Evolutionary conservation across 2,113 vertebrate genomes (phyloP), one percentile per base, ranked within the genome.

Genomic region (Myotis davidii): DNA sequence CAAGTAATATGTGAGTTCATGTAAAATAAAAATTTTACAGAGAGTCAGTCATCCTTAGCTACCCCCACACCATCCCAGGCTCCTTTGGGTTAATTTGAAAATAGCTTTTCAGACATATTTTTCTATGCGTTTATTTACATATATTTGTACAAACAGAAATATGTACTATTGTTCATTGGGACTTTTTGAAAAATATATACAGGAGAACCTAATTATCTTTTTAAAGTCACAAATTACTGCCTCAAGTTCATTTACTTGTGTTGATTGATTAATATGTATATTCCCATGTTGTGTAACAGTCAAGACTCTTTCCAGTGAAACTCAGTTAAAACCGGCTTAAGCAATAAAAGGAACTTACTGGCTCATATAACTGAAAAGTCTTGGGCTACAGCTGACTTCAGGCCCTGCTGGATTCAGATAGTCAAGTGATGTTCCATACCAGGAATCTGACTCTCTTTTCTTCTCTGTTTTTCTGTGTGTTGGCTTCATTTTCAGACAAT

Each of bases 151-250:
- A 84, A 73, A 61, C 17, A 88, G 42, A 84, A 85, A 87, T 78
- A 70, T 48, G 16, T 74, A 11, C 61, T 67, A 34, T 59, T 73
- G 2, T 79, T 88, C 91, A 3, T 65, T 81, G 54, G 42, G 42
- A 34, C 56, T 78, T 96, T n/a, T 69, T 37, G 0, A 74, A 81
- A 91, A 77, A 76, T 67, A 78, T 52, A 79, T 5, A 34, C 34
- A 84, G 61, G 39, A 87, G 48, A 88, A 74, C 10, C 48, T 78
- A 61, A 37, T 54, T 76, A 0, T 82, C 72, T 88, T 87, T 45
- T 90, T 91, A 69, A 81, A 93, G 73, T 91, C 77, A 59, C 61
- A 76, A 52, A 72, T 93, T 91, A 93, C 56, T 87, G 78, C 34
- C 56, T 95, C 85, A 94, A 85, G 72, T 56, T 83, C 79, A 83